Percentiles rank a stretch among this genome's conserved stretches.
Evolutionary conservation across 2,888 invertebrate species (phyloP).

Genomic region (Chaitophorus viminalis): DNA sequence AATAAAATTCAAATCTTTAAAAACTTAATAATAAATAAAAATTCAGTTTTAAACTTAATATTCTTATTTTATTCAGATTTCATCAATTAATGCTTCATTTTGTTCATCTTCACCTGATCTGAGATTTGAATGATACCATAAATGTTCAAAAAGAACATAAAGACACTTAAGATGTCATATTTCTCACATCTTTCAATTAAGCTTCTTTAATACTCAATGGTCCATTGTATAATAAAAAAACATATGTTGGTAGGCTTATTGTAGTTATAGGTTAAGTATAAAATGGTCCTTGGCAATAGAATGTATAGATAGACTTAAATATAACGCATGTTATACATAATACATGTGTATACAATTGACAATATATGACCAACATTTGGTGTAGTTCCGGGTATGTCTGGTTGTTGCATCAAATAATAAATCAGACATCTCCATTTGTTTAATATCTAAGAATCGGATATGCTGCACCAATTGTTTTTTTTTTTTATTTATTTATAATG

Average conservation of each 20-base stretch:
- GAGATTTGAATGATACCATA: constrained; percentile 36
- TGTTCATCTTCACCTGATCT: constrained; percentile 26
- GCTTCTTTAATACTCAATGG: not conserved
- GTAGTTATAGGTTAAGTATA: not conserved
- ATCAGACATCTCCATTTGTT: too few species aligned
- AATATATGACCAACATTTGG: too few species aligned
- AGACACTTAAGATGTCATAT: not conserved
- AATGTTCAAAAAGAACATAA: constrained; percentile 7
- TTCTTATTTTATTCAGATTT: constrained; percentile 15
- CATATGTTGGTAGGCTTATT: not conserved
- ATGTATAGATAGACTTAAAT: constrained; percentile 17
- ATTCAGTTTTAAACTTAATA: too few species aligned
- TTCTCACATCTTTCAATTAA: constrained; percentile 24
- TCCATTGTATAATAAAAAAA: constrained; percentile 24
- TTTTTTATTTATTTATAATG: too few species aligned
- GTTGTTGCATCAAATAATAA: too few species aligned
- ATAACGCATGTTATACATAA: not conserved
- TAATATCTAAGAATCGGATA: too few species aligned
- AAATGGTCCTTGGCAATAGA: constrained; percentile 26
- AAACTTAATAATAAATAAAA: too few species aligned
- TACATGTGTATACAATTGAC: too few species aligned
- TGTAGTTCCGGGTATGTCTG: too few species aligned
- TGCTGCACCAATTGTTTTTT: too few species aligned
- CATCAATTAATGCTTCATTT: not conserved
- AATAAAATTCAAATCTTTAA: too few species aligned